phyloP scores from a whole-genome alignment of 2,888 invertebrate genomes.

The Octodonta nipae region DNA sequence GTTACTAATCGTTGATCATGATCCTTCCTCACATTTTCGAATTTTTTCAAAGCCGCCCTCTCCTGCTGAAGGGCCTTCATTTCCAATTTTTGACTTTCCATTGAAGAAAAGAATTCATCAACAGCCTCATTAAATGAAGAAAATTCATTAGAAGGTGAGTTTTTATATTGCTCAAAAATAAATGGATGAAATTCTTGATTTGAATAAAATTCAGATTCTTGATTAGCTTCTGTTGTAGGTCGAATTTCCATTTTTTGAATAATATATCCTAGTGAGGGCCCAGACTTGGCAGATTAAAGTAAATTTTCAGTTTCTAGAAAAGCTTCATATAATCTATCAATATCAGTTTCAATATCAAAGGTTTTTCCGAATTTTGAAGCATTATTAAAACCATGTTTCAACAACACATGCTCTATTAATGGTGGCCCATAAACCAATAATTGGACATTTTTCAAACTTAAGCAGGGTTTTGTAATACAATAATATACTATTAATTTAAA shows the following conservation, averaged over 20 bases:
- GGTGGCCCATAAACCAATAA: slow-evolving; percentile 90
- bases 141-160: slow-evolving; percentile 48
- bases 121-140: slow-evolving; percentile 74
- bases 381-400: slow-evolving; percentile 51
- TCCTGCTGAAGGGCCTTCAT: slow-evolving; percentile 75
- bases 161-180: slow-evolving; percentile 60
- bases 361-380: slow-evolving; percentile 50
- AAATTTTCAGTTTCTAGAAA: slow-evolving; percentile 55
- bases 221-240: slow-evolving; percentile 39
- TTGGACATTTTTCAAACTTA: too few species aligned
- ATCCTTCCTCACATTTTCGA: slow-evolving; percentile 88
- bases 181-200: slow-evolving; percentile 92
- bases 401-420: slow-evolving; percentile 79
- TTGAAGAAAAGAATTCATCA: slow-evolving; percentile 89
- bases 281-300: slow-evolving; percentile 42
- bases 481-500: too few species aligned
- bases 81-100: slow-evolving; percentile 91
- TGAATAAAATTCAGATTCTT: too few species aligned
- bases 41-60: slow-evolving; percentile 84
- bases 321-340: slow-evolving; percentile 49
- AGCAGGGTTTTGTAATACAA: too few species aligned
- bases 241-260: slow-evolving; percentile 72
- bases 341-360: slow-evolving; percentile 49
- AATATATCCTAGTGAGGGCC: slow-evolving; percentile 61
- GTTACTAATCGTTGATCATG: slow-evolving; percentile 77